Base-by-base conservation (phyloP, 2,888 invertebrate species). In the Agrypnus murinus region DNA sequence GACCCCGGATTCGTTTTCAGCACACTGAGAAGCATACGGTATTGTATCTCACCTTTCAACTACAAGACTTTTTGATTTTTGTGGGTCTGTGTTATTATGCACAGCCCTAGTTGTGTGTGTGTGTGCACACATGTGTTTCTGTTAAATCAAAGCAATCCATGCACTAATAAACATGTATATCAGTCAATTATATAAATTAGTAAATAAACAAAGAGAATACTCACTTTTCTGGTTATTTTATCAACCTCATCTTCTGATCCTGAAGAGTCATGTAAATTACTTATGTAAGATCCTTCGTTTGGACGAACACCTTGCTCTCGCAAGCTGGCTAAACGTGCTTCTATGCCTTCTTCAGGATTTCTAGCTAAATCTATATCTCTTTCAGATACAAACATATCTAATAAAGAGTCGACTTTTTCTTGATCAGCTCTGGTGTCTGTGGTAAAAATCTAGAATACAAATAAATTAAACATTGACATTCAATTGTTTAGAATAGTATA, bases 321-420 rank as follows among this genome's bases (percentile, higher is more conserved):
- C 15, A 90, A 78, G 9, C 85, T 84, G 32, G 88, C 87, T 63
- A 90, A 81, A 73, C 89, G 84, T 72, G 86, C 84, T 78, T 88
- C 88, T 73, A 90, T 88, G 71, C 89, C 89, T 8, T 86, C 83
- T 34, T 87, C 83, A 1, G 88, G 85, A 82, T 89, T 87, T 15
- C 81, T 83, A 0, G 85, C 82, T 5, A 86, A 79, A 9, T 84
- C 83, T 38, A 88, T 83, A n/a, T 87, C 85, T n/a, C 88, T 78
- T 74, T 87, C 87, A 55, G 81, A 84, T 7, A 85, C 71, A 77
- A 87, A 88, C 74, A 88, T 85, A 62, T 86, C 84, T 68, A 95
- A 81, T n/a, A 95, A 85, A 78, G 92, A 91, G 79, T 93, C 89
- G 17, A 89, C 89, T 85, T 93, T 92, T 77, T 94, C 90, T 80